Evolutionary conservation across 2,797 vertebrate species (phyloP).

Genomic region (Rhinoraja longicauda): DNA sequence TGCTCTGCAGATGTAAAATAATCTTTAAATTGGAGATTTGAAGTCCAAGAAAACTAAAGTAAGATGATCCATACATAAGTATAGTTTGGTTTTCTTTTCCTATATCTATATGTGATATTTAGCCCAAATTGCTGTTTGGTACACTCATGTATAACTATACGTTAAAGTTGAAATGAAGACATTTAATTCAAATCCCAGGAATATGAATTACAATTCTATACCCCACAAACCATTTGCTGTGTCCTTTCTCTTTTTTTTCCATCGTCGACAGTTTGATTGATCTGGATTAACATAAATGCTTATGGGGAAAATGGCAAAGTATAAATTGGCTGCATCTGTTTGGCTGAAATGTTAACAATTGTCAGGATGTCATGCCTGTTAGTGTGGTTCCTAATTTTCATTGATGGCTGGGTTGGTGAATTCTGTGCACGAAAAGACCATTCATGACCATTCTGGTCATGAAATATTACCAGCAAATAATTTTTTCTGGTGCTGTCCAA

Average conservation of each 20-base stretch:
- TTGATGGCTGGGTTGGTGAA: background rate
- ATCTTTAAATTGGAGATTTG: background rate
- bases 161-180: background rate
- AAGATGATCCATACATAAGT: background rate
- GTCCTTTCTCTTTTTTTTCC: conserved; percentile 34
- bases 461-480: background rate
- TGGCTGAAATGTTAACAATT: background rate
- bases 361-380: conserved; percentile 15
- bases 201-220: conserved; percentile 38
- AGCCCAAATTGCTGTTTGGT: background rate
- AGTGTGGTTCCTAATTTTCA: background rate
- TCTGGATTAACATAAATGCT: conserved; percentile 37
- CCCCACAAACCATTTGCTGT: background rate
- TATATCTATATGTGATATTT: background rate
- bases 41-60: background rate
- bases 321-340: conserved; percentile 27
- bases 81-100: background rate
- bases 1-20: conserved; percentile 2
- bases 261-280: conserved; percentile 20
- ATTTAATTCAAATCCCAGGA: conserved; percentile 21
- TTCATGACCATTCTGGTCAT: too few relatives aligned
- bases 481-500: background rate
- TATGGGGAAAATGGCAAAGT: background rate
- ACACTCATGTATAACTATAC: background rate
- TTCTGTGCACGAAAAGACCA: background rate